Evolutionary conservation across 2,888 invertebrate genomes (phyloP).

Genomic region (Prosopocoilus inquinatus): DNA sequence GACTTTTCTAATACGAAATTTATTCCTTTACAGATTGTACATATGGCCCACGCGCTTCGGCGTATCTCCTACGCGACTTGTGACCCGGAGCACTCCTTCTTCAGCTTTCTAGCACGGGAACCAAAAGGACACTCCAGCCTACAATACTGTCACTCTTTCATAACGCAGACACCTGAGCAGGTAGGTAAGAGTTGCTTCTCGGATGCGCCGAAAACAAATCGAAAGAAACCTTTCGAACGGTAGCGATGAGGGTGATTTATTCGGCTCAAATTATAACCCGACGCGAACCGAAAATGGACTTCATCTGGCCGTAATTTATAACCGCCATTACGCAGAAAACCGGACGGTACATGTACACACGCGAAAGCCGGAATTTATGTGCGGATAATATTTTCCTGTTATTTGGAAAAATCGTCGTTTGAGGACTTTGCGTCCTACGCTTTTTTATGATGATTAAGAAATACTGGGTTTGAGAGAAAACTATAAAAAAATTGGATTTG

Average conservation of each 20-base stretch:
- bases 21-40: slow-evolving; percentile 62
- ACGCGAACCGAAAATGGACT: slow-evolving; percentile 32
- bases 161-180: slow-evolving; percentile 73
- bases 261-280: slow-evolving; percentile 40
- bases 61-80: slow-evolving; percentile 85
- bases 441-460: not conserved
- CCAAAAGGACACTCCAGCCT: slow-evolving; percentile 66
- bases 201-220: no score
- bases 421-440: slow-evolving; percentile 15
- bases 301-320: slow-evolving; percentile 41
- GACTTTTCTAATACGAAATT: no score
- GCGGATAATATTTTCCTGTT: no score
- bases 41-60: slow-evolving; percentile 80
- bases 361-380: slow-evolving; percentile 5
- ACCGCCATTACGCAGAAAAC: slow-evolving; percentile 26
- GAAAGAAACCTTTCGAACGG: no score
- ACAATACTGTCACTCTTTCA: slow-evolving; percentile 81
- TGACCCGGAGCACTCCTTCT: slow-evolving; percentile 75
- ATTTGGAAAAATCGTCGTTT: no score
- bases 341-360: slow-evolving; percentile 19
- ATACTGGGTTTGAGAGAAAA: no score
- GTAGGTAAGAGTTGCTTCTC: slow-evolving; percentile 49
- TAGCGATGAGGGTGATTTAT: slow-evolving; percentile 36
- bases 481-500: no score
- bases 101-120: slow-evolving; percentile 75